Base-by-base conservation (phyloP, 2,113 vertebrate genomes). In the Podocnemis expansa region DNA sequence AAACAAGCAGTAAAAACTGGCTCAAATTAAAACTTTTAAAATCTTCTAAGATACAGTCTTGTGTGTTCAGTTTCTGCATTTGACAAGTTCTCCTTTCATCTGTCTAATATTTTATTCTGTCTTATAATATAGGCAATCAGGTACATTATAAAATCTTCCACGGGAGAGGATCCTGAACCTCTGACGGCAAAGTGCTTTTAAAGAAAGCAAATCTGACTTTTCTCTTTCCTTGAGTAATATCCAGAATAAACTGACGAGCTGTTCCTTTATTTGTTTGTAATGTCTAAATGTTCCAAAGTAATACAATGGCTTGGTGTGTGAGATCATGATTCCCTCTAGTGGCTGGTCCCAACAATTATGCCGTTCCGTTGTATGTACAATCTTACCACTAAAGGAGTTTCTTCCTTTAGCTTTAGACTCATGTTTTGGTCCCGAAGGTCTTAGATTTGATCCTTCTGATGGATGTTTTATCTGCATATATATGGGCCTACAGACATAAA, bases 241-340 rank as follows among this genome's bases (percentile, higher is more conserved):
- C 75, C 78, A 80, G 88, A 73, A 87, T 90, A 83, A 85, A 45
- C 75, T 75, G 88, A 91, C 90, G 87, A 70, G 92, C 80, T 87
- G 85, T 81, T 86, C 89, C 93, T 91, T 83, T 84, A 89, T 93
- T 94, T 95, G 45, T 51, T 90, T 89, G 89, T 91, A 84, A 67
- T 79, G 25, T 84, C 92, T 7, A 2, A 83, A 80, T 85, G 86
- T 79, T 76, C 49, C 75, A 56, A 6, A 51, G 38, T 52, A 56
- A 95, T 91, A 75, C 45, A 92, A 55, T 67, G 84, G 79, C 84
- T 88, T 96, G 88, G 55, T 90, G 73, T 84, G 45, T 78, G 95
- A 95, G 95, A 80, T 89, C 24, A 10, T 81, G 84, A 95, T 96
- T 96, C 95, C 95, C 96, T 97, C 96, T 96, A 95, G 96, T 96